Evolutionary conservation across 2,113 vertebrate genomes (phyloP).

Genomic region (Craseonycteris thonglongyai): DNA sequence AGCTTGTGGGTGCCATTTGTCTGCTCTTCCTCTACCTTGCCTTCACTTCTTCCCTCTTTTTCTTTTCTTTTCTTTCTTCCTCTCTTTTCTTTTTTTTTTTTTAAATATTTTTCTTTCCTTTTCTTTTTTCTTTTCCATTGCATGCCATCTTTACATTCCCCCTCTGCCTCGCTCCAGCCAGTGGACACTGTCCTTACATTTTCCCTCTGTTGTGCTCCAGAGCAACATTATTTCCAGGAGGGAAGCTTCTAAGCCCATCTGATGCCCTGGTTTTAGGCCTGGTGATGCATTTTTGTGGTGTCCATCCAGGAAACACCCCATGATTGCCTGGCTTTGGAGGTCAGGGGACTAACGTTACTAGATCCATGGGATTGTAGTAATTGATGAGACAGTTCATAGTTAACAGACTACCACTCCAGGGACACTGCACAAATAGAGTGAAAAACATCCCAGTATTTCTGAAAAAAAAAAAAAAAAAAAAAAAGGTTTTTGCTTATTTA

Average conservation of each 20-base stretch:
- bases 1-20: not conserved
- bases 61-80: not conserved
- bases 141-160: no score
- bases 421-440: not conserved
- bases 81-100: not conserved
- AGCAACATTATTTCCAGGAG: not conserved
- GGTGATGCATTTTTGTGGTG: not conserved
- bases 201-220: not conserved
- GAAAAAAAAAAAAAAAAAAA: not conserved
- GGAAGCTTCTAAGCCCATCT: no score
- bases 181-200: not conserved
- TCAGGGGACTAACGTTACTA: no score
- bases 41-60: no score
- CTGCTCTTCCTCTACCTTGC: not conserved
- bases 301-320: not conserved
- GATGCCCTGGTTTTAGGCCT: not conserved
- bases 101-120: no score
- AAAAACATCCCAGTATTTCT: not conserved
- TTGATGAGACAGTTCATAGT: not conserved
- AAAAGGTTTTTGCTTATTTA: not conserved
- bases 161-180: no score
- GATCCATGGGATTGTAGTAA: not conserved
- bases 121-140: no score
- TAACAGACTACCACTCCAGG: not conserved
- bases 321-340: not conserved